Base-by-base conservation (phyloP, 2,797 vertebrate species). In the Gallirallus australis region DNA sequence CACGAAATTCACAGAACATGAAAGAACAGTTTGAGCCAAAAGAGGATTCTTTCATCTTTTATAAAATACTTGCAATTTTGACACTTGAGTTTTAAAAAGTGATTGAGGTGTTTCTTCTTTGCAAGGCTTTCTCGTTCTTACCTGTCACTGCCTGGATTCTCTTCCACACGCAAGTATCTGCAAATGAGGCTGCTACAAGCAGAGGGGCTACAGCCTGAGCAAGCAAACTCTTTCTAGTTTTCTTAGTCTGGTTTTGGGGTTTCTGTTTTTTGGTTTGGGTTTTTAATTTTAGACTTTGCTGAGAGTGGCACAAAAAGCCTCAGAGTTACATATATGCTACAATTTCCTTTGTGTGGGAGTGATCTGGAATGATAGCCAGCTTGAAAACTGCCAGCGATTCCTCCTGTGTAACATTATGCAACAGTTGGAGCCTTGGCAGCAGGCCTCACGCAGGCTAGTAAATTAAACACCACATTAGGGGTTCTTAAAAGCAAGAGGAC, bases 271-370 rank as follows among this genome's bases (percentile, higher is more conserved):
- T 86, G 42, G 42, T 45, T 45, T 45, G 42, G 42, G 42, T 52
- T 89, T 93, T 91, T 73, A 39, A 91, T 86, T 92, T 93, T 83
- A 95, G 86, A 78, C 93, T 87, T 53, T 76, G 90, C 66, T 87
- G 88, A 96, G 84, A 47, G 28, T 30, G 8, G 86, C 89, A 89
- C 69, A 89, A 95, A 94, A 96, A 89, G 31, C 71, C 85, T 94
- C 79, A 73, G 47, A 87, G 72, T 90, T 93, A 72, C 82, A 72
- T 91, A 59, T 54, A 89, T 25, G 13, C 68, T 95, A 97, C 92
- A 78, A 81, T 93, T 96, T 92, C 91, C 93, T 96, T 94, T 97
- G 95, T 91, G 94, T 92, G 89, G 96, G 93, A 94, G 96, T 87
- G 91, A 94, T 95, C 76, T 82, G 88, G 93, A 97, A 96, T 30